These are phyloP conservation scores for Urocynchramus pylzowi DNA, from an alignment of 2,113 vertebrate genomes.

Conservation along the genomic window DNA sequence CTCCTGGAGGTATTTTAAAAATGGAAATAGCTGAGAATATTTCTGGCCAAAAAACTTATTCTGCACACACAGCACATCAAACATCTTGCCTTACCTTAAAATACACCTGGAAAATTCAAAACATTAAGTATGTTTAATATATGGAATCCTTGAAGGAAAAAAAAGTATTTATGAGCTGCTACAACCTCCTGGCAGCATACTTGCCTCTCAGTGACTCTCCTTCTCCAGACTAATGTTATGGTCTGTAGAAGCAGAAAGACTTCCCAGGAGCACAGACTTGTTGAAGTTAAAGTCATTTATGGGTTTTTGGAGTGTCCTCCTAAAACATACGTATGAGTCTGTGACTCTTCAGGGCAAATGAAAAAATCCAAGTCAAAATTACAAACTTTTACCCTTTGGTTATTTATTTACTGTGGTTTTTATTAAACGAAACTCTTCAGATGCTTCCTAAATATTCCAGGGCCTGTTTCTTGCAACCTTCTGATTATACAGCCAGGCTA, in stretches of 20 bases:
- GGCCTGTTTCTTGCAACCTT: background rate
- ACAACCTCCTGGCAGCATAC: background rate
- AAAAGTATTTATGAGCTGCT: background rate
- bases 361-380: background rate
- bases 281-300: background rate
- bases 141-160: background rate
- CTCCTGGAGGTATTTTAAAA: background rate
- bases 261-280: background rate
- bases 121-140: background rate
- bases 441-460: background rate
- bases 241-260: background rate
- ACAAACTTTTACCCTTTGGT: background rate
- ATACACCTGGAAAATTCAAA: slow-evolving; percentile 13
- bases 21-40: background rate
- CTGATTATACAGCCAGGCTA: background rate
- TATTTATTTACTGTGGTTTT: background rate
- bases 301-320: background rate
- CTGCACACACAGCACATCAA: background rate
- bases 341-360: background rate
- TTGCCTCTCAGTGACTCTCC: background rate
- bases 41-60: background rate
- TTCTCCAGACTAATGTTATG: background rate
- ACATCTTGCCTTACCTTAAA: background rate
- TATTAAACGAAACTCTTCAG: background rate
- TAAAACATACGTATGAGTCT: background rate